Conservation (phyloP, 2,113 vertebrate genomes). For the Eulemur macaco region DNA sequence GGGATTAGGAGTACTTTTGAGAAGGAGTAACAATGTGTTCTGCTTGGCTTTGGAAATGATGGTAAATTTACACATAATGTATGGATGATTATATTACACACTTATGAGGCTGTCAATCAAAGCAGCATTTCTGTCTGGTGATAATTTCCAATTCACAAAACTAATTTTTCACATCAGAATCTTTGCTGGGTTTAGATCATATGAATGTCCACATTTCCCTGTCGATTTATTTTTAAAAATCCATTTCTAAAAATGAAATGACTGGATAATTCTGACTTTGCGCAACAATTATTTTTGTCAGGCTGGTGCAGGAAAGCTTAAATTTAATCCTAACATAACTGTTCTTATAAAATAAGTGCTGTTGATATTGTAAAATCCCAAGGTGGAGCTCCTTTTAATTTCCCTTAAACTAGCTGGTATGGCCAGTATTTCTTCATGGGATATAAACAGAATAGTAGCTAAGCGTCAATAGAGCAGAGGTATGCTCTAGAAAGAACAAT, state of each 20-base stretch:
- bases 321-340: slow-evolving; percentile 48
- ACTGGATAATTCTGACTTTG: slow-evolving; percentile 26
- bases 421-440: slow-evolving; percentile 1
- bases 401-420: slow-evolving; percentile 6
- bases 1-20: slow-evolving; percentile 70
- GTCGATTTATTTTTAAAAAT: slow-evolving; percentile 44
- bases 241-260: slow-evolving; percentile 55
- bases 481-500: slow-evolving; percentile 17
- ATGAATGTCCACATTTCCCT: neutral
- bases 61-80: slow-evolving; percentile 51
- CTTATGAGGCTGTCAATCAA: slow-evolving; percentile 36
- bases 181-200: neutral
- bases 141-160: slow-evolving; percentile 49
- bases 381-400: slow-evolving; percentile 21
- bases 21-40: slow-evolving; percentile 39
- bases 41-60: slow-evolving; percentile 48
- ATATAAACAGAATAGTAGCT: slow-evolving; percentile 49
- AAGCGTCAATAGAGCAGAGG: neutral
- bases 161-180: slow-evolving; percentile 25
- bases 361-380: slow-evolving; percentile 45
- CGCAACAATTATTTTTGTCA: neutral
- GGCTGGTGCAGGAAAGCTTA: slow-evolving; percentile 3
- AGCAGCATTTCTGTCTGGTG: slow-evolving; percentile 13
- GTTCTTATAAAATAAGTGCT: slow-evolving; percentile 28
- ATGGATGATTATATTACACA: slow-evolving; percentile 42